Evolutionary conservation across 2,797 vertebrate genomes (phyloP), one percentile per base, ranked within the genome.

Genomic region (Microcaecilia unicolor): DNA sequence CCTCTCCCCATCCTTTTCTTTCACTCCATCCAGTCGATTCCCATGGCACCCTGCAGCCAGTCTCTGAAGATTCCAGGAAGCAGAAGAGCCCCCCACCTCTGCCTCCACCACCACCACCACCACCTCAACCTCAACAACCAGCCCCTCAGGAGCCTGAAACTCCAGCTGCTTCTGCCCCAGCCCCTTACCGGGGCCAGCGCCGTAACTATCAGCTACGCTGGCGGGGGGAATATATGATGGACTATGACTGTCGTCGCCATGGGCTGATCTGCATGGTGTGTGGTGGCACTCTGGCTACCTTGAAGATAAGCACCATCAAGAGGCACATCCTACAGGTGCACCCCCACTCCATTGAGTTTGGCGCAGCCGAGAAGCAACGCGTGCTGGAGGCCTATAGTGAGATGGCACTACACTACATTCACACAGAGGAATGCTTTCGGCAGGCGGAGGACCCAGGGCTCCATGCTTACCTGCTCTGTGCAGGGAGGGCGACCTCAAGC

Each of bases 291-390:
- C 63, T 90, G 39, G 87, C 85, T 44, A 89, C 85, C 2, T 73
- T 89, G 13, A 88, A 89, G 57, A 85, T 84, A 47, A 89, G 84
- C 77, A 88, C 87, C 49, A 89, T 90, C 61, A 88, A 88, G 58
- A 72, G 87, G 25, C 87, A 90, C 75, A 86, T 91, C 61, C 82
- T 89, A 51, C 91, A 93, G 70, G 88, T 92, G 18, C 92, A 95
- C 49, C 86, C 90, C 1, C 85, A 83, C 61, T 91, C 92, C 2
- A 78, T 92, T 76, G 57, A 69, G 47, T 91, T 87, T 74, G 75
- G 74, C 8, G 33, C 78, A 0, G 81, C 84, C 45, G 82, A 91
- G 60, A 83, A 81, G 45, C 84, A 87, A 77, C 80, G 78, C 38
- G 83, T 84, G 23, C 58, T 87, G 66, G 80, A 85, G 31, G 79